Evolutionary conservation across 2,888 invertebrate genomes (phyloP).

Genomic region (Polyommatus iphigenia): DNA sequence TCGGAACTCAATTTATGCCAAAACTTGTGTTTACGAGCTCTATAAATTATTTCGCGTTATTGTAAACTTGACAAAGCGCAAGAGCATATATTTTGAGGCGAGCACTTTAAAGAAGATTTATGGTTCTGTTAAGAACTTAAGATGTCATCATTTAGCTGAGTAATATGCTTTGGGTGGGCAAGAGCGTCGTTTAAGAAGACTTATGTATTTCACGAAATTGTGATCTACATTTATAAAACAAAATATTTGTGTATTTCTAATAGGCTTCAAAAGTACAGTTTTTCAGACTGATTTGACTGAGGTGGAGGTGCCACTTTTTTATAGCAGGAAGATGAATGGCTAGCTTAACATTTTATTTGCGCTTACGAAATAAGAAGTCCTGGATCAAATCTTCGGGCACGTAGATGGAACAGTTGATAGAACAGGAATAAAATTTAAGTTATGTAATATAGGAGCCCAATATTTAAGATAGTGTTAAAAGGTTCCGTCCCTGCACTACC

Average conservation of each 20-base stretch:
- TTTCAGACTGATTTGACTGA: too few species aligned
- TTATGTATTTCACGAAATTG: not conserved
- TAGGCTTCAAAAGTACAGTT: not conserved
- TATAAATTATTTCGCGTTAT: conserved; percentile 24
- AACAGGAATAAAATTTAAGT: too few species aligned
- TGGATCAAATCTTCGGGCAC: too few species aligned
- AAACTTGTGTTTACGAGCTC: conserved; percentile 20
- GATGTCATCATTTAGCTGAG: not conserved
- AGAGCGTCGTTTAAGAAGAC: not conserved
- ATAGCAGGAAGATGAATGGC: too few species aligned
- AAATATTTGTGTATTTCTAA: not conserved
- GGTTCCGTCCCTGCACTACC: not conserved
- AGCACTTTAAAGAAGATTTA: not conserved
- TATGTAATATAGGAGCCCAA: too few species aligned
- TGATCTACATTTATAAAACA: not conserved
- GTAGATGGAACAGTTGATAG: too few species aligned
- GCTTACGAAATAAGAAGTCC: too few species aligned
- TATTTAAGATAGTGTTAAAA: not conserved
- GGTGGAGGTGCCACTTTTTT: too few species aligned
- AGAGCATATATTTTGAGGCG: not conserved
- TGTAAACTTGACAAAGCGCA: conserved; percentile 19
- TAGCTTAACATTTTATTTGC: too few species aligned
- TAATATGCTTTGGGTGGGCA: conserved; percentile 1
- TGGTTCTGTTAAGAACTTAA: not conserved
- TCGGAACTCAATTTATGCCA: conserved; percentile 34